Base-by-base conservation (phyloP, 2,888 invertebrate genomes). In the Caenorhabditis panamensis region DNA sequence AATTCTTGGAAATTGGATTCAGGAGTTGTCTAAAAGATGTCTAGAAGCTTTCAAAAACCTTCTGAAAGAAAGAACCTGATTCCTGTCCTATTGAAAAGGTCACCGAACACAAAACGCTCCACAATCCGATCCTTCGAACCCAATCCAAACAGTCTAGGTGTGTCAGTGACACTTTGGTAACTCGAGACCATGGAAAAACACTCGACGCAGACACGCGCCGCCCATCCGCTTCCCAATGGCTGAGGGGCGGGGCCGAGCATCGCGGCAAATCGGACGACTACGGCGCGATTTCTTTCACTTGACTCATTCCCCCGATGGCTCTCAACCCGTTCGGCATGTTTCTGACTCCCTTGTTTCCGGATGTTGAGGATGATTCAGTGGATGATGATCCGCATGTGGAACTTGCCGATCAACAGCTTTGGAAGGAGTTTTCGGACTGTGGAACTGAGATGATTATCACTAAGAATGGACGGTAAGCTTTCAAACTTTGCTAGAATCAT, bases 401-500 rank as follows among this genome's bases (percentile, higher is more conserved):
- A 84, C 94, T 98, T 86, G 97, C 98, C 92, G 96, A 96, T 91
- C 96, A 96, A 92, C 97, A 97, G 92, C 94, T 98, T 89, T 98
- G 98, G 98, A 96, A 96, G 93, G 96, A 96, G 93, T 98, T 98
- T 92, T 96, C 97, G 93, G 95, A 95, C 92, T 94, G 96, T 89
- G 97, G 97, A 92, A 98, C 98, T 91, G 98, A 98, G 93, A 98
- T 98, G 98, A 97, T 98, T 93, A 98, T 98, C 94, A 98, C 97
- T 91, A 98, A 98, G 92, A 96, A 96, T 92, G 97, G 97, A 93
- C 95, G 97, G 97, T 97, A 13, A 22, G 62, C 3, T 36, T 20
- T 66, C 22, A n/a, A 47, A 36, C 20, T 41, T 22, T 5, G 5
- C 44, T 20, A 47, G 36, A 56, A 47, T 56, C 62, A 44, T 16